Evolutionary conservation across 64 coral and sea anemone genomes (phyloP), one percentile per base, ranked within the genome.

Genomic region (Porites australiensis): DNA sequence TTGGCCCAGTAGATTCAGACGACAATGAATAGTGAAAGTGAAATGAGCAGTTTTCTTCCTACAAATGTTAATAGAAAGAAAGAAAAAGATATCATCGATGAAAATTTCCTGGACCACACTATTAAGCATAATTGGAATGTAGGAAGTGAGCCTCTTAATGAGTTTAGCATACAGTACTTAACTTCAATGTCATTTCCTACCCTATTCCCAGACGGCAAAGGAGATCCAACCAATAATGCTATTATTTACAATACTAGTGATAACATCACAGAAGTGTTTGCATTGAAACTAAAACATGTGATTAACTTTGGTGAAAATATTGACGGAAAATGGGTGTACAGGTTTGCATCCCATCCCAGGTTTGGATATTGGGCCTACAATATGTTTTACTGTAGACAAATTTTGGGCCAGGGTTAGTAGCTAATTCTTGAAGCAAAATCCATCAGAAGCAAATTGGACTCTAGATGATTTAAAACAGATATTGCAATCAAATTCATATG

Each of bases 21-120:
- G 69, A 91, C 54, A 13, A 82, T 71, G 78, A 91, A 46, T 62
- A 47, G 50, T 79, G 3, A 79, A 53, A 79, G 47, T 47, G 70
- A 91, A 62, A 74, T 70, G 59, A 74, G 50, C 44, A 91, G 79
- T 74, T 91, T 91, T 64, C 89, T 84, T 83, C 89, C 89, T 65
- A 77, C 70, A 48, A 90, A 82, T 37, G 52, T 69, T 82, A 90
- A 50, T 22, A 46, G 72, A 15, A n/a, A 90, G 46, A n/a, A 82
- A 57, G 89, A 90, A 90, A 21, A 52, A 9, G 48, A 90, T 71
- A 54, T 57, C 50, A 90, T 90, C 46, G 44, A 70, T 55, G 27
- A 80, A 19, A n/a, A 92, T 58, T 47, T 92, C 13, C 79, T 90
- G 47, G 60, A 67, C 64, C 52, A 18, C 52, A 50, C 45, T 77